Base-by-base conservation (phyloP, 2,113 vertebrate genomes). In the Micronycteris hirsuta region DNA sequence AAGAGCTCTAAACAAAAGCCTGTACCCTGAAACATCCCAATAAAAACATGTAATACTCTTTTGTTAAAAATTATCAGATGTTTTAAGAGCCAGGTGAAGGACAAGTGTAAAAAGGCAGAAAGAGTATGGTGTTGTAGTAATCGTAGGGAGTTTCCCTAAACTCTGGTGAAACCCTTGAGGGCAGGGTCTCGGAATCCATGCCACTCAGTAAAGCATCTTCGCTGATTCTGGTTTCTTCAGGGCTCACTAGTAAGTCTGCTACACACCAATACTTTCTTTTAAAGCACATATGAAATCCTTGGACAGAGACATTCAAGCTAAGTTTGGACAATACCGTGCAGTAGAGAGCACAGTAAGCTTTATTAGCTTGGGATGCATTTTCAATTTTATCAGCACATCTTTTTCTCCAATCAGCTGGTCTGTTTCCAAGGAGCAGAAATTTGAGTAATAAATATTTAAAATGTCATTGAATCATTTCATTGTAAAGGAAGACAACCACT, bases 1-100 rank as follows among this genome's bases (percentile, higher is more conserved):
- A 91, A 89, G 95, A 71, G 33, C 80, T 45, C 86, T 95, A 93
- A 96, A 95, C 80, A 95, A 86, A 95, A 81, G 49, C 43, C 22
- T 52, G 65, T 54, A 68, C 54, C 73, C 31, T 36, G 41, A 94
- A 93, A 87, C 49, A 82, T 86, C 65, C 47, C 82, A 94, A 63
- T 92, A 83, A 96, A 97, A 96, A 81, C 88, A 88, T 41, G 49
- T 78, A 89, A 77, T 65, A 47, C 77, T 92, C n/a, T 84, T 31
- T n/a, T 77, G 47, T 77, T 73, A 56, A 11, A 78, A 95, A 80
- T 43, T n/a, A n/a, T 87, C 54, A 95, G 41, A 71, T 97, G 82
- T 86, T 96, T 94, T 95, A 83, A 96, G 96, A 91, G 45, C 38
- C 52, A 89, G 92, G 49, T 86, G 54, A 56, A 10, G 10, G 65